phyloP scores from a whole-genome alignment of 2,888 invertebrate species.

The Laothoe populi region DNA sequence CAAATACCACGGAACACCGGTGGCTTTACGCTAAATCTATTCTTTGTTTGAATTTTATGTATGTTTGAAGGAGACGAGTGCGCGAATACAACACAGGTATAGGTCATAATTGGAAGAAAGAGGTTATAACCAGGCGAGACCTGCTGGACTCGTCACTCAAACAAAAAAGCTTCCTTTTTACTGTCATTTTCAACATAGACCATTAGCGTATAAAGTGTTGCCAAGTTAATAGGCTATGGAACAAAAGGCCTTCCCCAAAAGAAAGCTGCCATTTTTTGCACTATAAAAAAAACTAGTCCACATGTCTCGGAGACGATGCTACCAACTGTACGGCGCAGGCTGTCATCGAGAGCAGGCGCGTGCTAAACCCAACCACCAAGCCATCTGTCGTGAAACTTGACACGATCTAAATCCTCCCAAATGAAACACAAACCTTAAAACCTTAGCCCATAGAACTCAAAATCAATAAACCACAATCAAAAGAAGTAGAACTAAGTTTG shows the following conservation, averaged over 20 bases:
- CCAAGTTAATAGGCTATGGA: background rate
- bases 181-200: background rate
- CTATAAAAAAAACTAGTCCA: background rate
- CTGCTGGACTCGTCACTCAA: no score
- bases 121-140: no score
- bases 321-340: constrained; percentile 30
- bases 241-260: background rate
- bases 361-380: constrained; percentile 58
- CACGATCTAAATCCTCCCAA: constrained; percentile 66
- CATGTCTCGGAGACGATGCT: constrained; percentile 27
- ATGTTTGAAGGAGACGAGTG: no score
- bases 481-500: no score
- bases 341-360: constrained; percentile 59
- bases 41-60: no score
- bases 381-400: constrained; percentile 81
- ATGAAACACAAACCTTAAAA: constrained; percentile 46
- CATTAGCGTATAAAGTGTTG: background rate
- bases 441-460: constrained; percentile 30
- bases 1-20: no score
- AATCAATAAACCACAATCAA: constrained; percentile 13
- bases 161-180: no score
- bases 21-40: no score
- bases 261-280: background rate
- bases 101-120: no score
- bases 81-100: no score